These are phyloP conservation scores for Aplochiton taeniatus DNA, from an alignment of 2,797 vertebrate species.

Conservation along the genomic window DNA sequence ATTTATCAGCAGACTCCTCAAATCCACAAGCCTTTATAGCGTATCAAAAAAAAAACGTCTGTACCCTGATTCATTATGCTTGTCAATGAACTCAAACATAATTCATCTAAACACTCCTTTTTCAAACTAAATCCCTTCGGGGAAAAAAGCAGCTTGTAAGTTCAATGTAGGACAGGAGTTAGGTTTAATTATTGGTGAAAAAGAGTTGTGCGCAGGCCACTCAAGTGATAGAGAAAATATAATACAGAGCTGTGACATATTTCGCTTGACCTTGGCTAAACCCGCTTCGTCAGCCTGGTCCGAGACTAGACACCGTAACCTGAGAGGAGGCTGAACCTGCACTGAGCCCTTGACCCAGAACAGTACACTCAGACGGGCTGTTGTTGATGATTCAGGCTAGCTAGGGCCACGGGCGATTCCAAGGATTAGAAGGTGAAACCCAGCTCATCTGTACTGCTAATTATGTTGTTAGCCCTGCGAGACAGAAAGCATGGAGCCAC, in stretches of 20 bases:
- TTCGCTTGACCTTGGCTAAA: conserved; percentile 63
- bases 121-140: no score
- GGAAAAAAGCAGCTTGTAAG: not conserved
- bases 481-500: no score
- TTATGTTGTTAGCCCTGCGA: no score
- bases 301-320: conserved; percentile 66
- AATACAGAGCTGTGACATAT: conserved; percentile 56
- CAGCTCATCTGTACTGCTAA: no score
- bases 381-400: not conserved
- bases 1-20: conserved; percentile 29
- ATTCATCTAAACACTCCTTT: no score
- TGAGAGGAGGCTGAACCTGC: conserved; percentile 66
- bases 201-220: conserved; percentile 51
- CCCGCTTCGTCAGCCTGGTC: conserved; percentile 72
- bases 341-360: conserved; percentile 66
- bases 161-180: not conserved
- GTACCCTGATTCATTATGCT: no score
- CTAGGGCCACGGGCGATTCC: no score
- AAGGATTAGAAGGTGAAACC: no score
- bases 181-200: not conserved
- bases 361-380: conserved; percentile 37
- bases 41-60: no score
- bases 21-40: conserved; percentile 12
- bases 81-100: no score
- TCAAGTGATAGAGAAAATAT: conserved; percentile 43